Evolutionary conservation across 1,140 invertebrate genomes (phyloP).

Genomic region (Bombus confusus): DNA sequence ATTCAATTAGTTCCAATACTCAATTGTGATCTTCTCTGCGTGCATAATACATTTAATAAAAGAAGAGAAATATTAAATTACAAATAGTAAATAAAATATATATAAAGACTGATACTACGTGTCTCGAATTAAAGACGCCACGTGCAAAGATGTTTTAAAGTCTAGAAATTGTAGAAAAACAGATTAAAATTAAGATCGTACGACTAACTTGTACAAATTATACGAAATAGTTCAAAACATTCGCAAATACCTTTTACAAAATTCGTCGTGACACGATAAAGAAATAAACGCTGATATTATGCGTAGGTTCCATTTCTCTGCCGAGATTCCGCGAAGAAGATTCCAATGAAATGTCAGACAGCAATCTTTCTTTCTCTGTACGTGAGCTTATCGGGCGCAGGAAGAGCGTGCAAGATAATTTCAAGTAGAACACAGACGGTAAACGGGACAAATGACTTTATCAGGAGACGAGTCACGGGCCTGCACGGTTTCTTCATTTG

Average conservation of each 20-base stretch:
- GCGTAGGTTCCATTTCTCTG: not conserved
- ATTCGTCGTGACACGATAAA: too few species aligned
- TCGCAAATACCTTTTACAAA: too few species aligned
- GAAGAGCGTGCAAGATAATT: conserved; percentile 61
- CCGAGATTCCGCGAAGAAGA: not conserved
- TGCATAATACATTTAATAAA: not conserved
- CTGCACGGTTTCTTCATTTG: conserved; percentile 50
- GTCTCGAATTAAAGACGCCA: too few species aligned
- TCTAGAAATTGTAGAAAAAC: too few species aligned
- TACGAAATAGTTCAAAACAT: too few species aligned
- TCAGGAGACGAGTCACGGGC: conserved; percentile 31
- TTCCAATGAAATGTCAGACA: conserved; percentile 34
- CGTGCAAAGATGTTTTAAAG: too few species aligned
- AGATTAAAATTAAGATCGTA: too few species aligned
- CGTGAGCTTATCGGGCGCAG: conserved; percentile 52
- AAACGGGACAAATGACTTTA: conserved; percentile 65
- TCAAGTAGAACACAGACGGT: conserved; percentile 46
- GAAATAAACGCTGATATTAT: not conserved
- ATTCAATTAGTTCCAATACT: not conserved
- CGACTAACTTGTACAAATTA: too few species aligned
- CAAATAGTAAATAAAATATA: not conserved
- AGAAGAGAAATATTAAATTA: not conserved
- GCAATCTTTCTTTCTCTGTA: not conserved
- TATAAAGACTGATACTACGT: too few species aligned
- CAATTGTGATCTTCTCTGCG: not conserved